Evolutionary conservation across 2,888 invertebrate species (phyloP).

Genomic region (Clostera curtula): DNA sequence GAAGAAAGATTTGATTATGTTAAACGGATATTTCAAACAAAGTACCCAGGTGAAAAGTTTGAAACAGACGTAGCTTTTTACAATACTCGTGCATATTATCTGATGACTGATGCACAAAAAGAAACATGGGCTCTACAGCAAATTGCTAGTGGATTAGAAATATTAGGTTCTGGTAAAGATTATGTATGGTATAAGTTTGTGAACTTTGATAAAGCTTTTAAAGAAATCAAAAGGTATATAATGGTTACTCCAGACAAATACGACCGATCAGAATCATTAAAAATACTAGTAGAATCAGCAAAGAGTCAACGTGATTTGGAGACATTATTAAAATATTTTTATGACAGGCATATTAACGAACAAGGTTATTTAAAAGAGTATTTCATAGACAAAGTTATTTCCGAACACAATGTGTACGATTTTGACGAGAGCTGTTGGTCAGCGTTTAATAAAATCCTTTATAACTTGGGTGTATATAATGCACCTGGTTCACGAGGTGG

Average conservation of each 20-base stretch:
- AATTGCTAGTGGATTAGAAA: background rate
- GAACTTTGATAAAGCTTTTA: slow-evolving; percentile 34
- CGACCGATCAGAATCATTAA: slow-evolving; percentile 29
- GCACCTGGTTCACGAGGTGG: slow-evolving; percentile 5
- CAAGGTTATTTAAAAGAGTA: slow-evolving; percentile 19
- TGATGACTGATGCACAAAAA: slow-evolving; percentile 32
- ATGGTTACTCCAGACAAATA: slow-evolving; percentile 21
- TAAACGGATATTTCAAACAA: slow-evolving; percentile 29
- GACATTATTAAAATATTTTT: slow-evolving; percentile 37
- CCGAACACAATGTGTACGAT: slow-evolving; percentile 29
- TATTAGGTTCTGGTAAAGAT: slow-evolving; percentile 18
- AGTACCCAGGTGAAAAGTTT: slow-evolving; percentile 33
- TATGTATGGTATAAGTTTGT: slow-evolving; percentile 43
- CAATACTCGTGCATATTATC: slow-evolving; percentile 19
- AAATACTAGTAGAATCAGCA: slow-evolving; percentile 29
- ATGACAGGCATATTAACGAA: slow-evolving; percentile 44
- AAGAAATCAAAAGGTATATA: slow-evolving; percentile 31
- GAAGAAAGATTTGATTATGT: slow-evolving; percentile 30
- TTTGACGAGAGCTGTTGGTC: slow-evolving; percentile 41
- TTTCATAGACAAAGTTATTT: slow-evolving; percentile 30
- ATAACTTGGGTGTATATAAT: slow-evolving; percentile 35
- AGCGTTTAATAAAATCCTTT: slow-evolving; percentile 36
- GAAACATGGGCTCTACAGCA: slow-evolving; percentile 42
- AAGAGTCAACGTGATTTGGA: slow-evolving; percentile 31
- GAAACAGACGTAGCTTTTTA: slow-evolving; percentile 34